These are phyloP conservation scores for Lacanobia oleracea DNA, from an alignment of 2,888 invertebrate genomes.

Conservation along the genomic window DNA sequence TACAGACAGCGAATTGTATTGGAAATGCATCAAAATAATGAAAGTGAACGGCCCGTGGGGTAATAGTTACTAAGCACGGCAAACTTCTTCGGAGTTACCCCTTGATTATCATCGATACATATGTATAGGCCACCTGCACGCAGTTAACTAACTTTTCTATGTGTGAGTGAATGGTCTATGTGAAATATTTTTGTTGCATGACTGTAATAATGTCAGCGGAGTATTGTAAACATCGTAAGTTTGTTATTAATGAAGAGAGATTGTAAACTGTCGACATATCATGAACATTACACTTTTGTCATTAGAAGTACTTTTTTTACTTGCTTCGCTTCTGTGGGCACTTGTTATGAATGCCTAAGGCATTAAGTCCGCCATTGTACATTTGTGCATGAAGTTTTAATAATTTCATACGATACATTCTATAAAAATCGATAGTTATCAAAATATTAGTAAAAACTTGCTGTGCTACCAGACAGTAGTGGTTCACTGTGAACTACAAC, in stretches of 20 bases:
- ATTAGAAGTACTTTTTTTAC: too few relatives aligned
- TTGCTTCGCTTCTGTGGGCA: too few relatives aligned
- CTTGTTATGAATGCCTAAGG: too few relatives aligned
- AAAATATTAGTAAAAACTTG: too few relatives aligned
- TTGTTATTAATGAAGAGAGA: neutral
- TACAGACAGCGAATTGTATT: slow-evolving; percentile 54
- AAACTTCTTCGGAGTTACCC: slow-evolving; percentile 54
- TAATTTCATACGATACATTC: too few relatives aligned
- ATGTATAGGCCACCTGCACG: slow-evolving; percentile 49
- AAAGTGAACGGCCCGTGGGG: slow-evolving; percentile 52
- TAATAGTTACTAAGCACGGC: slow-evolving; percentile 64
- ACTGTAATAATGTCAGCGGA: neutral
- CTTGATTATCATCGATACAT: slow-evolving; percentile 45
- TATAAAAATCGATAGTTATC: too few relatives aligned
- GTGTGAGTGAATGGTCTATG: slow-evolving; percentile 6
- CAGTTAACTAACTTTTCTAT: slow-evolving; percentile 24
- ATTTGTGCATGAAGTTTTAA: too few relatives aligned
- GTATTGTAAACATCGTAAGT: neutral
- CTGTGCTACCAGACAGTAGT: too few relatives aligned
- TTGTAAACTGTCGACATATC: neutral
- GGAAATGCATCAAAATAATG: slow-evolving; percentile 68
- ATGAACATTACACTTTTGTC: too few relatives aligned
- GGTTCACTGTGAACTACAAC: too few relatives aligned
- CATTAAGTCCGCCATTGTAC: too few relatives aligned
- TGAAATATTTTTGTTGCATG: neutral